Percentiles rank a stretch among this genome's conserved stretches.
Conservation (phyloP, 2,797 vertebrate species). For the Calcarius lapponicus region DNA sequence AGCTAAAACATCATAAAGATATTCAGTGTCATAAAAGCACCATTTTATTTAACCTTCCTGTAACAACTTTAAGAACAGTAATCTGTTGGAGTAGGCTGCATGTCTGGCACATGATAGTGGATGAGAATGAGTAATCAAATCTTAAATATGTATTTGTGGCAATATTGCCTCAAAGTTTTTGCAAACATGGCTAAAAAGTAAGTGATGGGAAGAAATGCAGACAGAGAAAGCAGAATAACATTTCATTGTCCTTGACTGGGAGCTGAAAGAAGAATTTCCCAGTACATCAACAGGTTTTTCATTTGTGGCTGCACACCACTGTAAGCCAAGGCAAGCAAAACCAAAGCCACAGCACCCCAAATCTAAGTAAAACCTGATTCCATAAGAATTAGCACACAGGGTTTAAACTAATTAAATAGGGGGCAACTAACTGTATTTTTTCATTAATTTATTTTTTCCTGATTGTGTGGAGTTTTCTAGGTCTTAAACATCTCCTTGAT, state of each 20-base stretch:
- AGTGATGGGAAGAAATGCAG: constrained; percentile 42
- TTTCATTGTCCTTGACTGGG: neutral
- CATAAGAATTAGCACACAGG: neutral
- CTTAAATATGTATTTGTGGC: constrained; percentile 77
- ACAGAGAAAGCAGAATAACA: constrained; percentile 51
- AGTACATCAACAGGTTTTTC: neutral
- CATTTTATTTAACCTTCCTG: constrained; percentile 74
- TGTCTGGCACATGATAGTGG: constrained; percentile 75
- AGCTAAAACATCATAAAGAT: constrained; percentile 67
- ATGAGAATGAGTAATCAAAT: constrained; percentile 78
- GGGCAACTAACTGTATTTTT: neutral
- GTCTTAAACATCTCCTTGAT: neutral
- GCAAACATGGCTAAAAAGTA: constrained; percentile 51
- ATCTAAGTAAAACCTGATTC: neutral
- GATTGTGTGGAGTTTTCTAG: neutral
- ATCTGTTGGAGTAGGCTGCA: constrained; percentile 77
- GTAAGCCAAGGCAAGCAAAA: neutral
- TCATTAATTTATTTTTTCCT: neutral
- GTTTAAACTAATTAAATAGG: neutral
- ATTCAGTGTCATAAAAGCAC: constrained; percentile 66
- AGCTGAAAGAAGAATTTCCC: constrained; percentile 31
- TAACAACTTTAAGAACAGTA: constrained; percentile 74
- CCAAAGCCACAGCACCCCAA: neutral
- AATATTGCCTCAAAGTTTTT: constrained; percentile 58
- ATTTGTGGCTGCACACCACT: constrained; percentile 13